phyloP scores from a whole-genome alignment of 2,113 vertebrate genomes.

The Spea bombifrons region DNA sequence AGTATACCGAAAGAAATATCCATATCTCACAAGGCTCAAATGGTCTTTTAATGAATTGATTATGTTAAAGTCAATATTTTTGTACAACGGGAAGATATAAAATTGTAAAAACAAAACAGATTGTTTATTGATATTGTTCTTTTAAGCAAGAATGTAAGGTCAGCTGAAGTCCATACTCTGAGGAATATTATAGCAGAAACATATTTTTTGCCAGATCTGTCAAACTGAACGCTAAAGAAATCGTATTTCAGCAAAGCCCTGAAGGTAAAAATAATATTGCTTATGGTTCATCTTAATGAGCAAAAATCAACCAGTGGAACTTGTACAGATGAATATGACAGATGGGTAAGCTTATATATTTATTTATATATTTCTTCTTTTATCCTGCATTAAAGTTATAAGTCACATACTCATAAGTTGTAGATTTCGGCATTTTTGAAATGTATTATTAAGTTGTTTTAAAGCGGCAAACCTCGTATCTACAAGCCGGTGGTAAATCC shows the following conservation, averaged over 20 bases:
- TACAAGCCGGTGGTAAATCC: background rate
- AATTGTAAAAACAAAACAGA: conserved; percentile 38
- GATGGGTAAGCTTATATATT: conserved; percentile 66
- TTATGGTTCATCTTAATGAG: conserved; percentile 68
- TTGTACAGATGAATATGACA: conserved; percentile 64
- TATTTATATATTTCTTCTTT: conserved; percentile 47
- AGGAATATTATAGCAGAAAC: conserved; percentile 32
- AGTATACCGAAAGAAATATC: conserved; percentile 30
- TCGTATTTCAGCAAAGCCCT: conserved; percentile 54
- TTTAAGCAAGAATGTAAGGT: conserved; percentile 44
- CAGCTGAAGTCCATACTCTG: conserved; percentile 36
- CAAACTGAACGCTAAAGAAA: conserved; percentile 43
- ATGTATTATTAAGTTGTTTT: background rate
- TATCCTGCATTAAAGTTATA: conserved; percentile 60
- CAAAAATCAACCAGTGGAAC: conserved; percentile 64
- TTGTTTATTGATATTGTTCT: conserved; percentile 47
- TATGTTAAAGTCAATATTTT: conserved; percentile 46
- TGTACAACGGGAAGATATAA: conserved; percentile 31
- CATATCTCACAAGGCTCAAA: conserved; percentile 35
- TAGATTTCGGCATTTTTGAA: background rate
- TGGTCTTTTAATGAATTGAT: conserved; percentile 46
- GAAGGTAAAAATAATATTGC: conserved; percentile 64
- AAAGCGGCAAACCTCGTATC: background rate
- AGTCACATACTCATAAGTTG: background rate
- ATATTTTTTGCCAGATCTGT: conserved; percentile 40